A percentile compares a stretch with the other conserved stretches of the same genome.
Conservation (phyloP, 92 coral and sea anemone genomes). For the Ricordea florida region DNA sequence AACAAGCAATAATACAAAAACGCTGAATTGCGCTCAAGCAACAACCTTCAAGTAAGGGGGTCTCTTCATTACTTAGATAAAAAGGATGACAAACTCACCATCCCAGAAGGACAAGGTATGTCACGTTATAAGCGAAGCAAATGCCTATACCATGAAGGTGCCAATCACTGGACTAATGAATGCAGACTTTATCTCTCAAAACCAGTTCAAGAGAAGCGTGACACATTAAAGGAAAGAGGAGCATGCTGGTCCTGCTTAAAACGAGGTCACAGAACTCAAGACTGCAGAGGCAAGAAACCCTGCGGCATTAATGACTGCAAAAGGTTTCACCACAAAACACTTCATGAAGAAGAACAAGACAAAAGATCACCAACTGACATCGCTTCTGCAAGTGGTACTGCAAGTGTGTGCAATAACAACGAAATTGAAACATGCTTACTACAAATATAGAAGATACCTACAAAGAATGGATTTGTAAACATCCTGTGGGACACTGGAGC, state of each 20-base stretch:
- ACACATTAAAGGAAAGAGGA: conserved; percentile 32
- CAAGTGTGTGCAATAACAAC: background rate
- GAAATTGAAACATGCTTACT: conserved; percentile 14
- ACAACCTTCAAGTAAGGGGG: conserved; percentile 14
- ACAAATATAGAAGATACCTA: conserved; percentile 39
- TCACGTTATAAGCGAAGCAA: background rate
- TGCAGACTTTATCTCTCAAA: conserved; percentile 51
- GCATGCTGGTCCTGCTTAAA: conserved; percentile 70
- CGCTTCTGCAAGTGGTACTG: too few relatives aligned
- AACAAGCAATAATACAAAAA: conserved; percentile 49
- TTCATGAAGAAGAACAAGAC: conserved; percentile 11
- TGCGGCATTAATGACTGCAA: conserved; percentile 36
- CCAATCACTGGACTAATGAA: conserved; percentile 40
- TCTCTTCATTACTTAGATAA: conserved; percentile 13
- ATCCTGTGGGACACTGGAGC: conserved; percentile 49
- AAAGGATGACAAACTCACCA: background rate
- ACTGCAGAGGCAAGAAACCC: conserved; percentile 15
- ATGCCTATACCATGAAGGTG: conserved; percentile 42
- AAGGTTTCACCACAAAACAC: conserved; percentile 23
- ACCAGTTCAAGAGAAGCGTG: conserved; percentile 27
- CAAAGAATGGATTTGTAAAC: conserved; percentile 24
- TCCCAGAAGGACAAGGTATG: background rate
- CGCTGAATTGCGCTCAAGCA: conserved; percentile 27
- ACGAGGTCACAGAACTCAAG: conserved; percentile 45
- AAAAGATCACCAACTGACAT: background rate